Conservation (phyloP, 2,113 vertebrate species). For the Brachyhypopomus occidentalis region DNA sequence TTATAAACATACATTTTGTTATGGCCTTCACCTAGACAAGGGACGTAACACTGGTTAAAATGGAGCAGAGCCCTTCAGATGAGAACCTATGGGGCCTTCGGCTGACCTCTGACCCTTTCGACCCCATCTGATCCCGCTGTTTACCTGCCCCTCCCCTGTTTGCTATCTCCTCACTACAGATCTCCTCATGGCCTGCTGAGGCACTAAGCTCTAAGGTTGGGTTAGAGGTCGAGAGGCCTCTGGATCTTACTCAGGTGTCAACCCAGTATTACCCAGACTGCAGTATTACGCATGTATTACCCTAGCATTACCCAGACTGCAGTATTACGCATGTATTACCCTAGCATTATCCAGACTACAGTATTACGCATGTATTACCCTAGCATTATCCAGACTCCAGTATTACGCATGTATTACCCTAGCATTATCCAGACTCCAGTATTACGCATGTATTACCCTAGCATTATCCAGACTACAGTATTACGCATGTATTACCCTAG, state of each 20-base stretch:
- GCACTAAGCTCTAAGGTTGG: slow-evolving; percentile 26
- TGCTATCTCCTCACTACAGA: neutral
- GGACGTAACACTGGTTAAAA: neutral
- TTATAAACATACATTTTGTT: too few species aligned
- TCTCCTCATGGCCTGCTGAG: slow-evolving; percentile 14
- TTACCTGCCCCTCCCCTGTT: neutral
- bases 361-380: too few species aligned
- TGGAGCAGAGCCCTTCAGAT: neutral
- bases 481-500: too few species aligned
- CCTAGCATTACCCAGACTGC: too few species aligned
- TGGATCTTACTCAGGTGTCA: slow-evolving; percentile 9
- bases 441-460: neutral
- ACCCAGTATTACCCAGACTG: neutral
- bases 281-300: too few species aligned
- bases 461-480: too few species aligned
- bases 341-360: too few species aligned
- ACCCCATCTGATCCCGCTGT: neutral
- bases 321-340: too few species aligned
- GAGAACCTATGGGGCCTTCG: neutral
- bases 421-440: too few species aligned
- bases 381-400: too few species aligned
- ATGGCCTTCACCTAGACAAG: too few species aligned
- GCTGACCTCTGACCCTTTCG: slow-evolving; percentile 22
- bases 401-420: too few species aligned
- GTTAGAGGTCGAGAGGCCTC: slow-evolving; percentile 6